phyloP scores from a whole-genome alignment of 2,888 invertebrate species.

The Eupithecia abbreviata region DNA sequence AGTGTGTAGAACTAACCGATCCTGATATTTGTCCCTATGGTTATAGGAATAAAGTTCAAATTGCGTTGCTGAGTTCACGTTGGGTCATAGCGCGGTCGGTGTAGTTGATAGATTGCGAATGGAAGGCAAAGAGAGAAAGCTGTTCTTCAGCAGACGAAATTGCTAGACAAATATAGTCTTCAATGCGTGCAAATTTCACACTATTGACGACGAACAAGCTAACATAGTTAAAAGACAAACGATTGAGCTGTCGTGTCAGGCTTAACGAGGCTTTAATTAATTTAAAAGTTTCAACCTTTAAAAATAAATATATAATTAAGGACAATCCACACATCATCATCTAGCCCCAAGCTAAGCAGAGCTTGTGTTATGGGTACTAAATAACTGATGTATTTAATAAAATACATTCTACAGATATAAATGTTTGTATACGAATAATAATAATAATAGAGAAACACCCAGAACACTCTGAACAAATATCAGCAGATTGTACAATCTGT shows the following conservation, averaged over 20 bases:
- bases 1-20: neutral
- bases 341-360: neutral
- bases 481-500: neutral
- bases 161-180: neutral
- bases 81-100: slow-evolving; percentile 5
- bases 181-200: neutral
- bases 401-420: neutral
- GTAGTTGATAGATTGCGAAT: slow-evolving; percentile 7
- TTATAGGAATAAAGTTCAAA: neutral
- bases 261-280: neutral
- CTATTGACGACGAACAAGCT: slow-evolving; percentile 1
- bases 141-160: neutral
- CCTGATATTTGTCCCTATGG: neutral
- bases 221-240: neutral
- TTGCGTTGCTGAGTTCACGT: neutral
- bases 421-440: neutral
- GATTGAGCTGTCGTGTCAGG: neutral
- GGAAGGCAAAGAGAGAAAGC: slow-evolving; percentile 22
- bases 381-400: neutral
- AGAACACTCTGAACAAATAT: neutral
- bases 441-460: neutral
- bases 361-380: neutral
- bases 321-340: neutral
- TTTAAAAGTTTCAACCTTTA: neutral
- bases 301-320: neutral